Base-by-base conservation (phyloP, 2,888 invertebrate species). In the Lasioglossum villosulum region DNA sequence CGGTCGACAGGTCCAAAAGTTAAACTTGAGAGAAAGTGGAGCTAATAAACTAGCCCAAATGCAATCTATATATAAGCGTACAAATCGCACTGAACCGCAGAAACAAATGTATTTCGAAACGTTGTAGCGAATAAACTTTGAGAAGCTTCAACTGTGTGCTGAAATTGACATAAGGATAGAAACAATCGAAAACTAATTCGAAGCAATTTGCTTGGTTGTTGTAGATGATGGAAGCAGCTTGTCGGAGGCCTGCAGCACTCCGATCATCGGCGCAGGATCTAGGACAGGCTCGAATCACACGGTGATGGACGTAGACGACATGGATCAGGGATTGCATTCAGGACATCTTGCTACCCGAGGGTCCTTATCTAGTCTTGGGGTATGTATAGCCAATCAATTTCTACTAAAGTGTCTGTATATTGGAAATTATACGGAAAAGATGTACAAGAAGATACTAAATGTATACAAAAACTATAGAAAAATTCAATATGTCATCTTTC, bases 241-340 rank as follows among this genome's bases (percentile, higher is more conserved):
- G 76, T 95, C 95, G 12, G 95, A 95, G 90, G 95, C 95, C 19
- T 95, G 95, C 90, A 95, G 95, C 82, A 95, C 95, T 68, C 95
- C 95, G 59, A 95, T 95, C 76, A 95, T 95, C 75, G 94, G 95
- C 59, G 92, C 93, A 75, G 94, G 93, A 87, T 93, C 94, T 27
- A 93, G 95, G 82, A 87, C 92, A 59, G 89, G 91, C 72, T 92
- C 93, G 84, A 92, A 93, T 88, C 93, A 93, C 48, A 92, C 93
- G 52, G 93, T 93, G 77, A 93, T 94, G 88, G 95, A 95, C 84
- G 93, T 94, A 86, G 95, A 95, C 86, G 95, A 95, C 85, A 94
- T 94, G 91, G 95, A 95, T 88, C 92, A 94, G 5, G 93, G 92
- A 71, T 90, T 95, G 82, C 94, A 94, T 82, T 88, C 94, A 76